Base-by-base conservation (phyloP, 2,113 vertebrate species). In the Zosterops lateralis region DNA sequence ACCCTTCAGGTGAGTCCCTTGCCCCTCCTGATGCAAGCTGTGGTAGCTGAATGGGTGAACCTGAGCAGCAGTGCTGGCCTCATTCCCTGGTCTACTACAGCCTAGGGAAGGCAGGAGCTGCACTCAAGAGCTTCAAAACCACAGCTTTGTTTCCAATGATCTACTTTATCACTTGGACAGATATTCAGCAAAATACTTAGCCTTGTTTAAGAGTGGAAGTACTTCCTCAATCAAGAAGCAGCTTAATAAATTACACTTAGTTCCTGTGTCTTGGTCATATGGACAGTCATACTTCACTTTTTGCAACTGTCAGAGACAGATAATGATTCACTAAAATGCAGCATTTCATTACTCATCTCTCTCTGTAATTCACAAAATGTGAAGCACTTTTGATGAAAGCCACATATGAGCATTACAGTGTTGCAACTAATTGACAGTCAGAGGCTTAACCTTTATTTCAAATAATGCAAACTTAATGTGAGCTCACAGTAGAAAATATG, bases 51-150 rank as follows among this genome's bases (percentile, higher is more conserved):
- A 75, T 54, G 38, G 26, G 17, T 77, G 64, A 80, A 68, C 24
- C 26, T 25, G 54, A 60, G 53, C 22, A 66, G 22, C 0, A 1
- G 14, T 28, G 26, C 42, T 64, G 38, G 16, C 17, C 29, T 42
- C 0, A 0, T 56, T 36, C 54, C 29, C 32, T 42, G 40, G 31
- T 22, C 22, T 9, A 1, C 9, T n/a, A 25, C 1, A 5, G 32
- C 22, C 25, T 44, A 61, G 24, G 17, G 26, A 72, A 67, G 29
- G 40, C 36, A 65, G 44, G 51, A 76, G 29, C 44, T 50, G 53
- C 2, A 2, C 36, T 61, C 1, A 2, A 54, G 29, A 61, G 25
- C 65, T 54, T 66, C 31, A 64, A 44, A 81, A 31, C 34, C 3
- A 4, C 38, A 57, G 21, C n/a, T 61, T 86, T 51, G 48, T 42